Evolutionary conservation across 2,797 vertebrate species (phyloP), one percentile per base, ranked within the genome.

Genomic region (Chelon labrosus): DNA sequence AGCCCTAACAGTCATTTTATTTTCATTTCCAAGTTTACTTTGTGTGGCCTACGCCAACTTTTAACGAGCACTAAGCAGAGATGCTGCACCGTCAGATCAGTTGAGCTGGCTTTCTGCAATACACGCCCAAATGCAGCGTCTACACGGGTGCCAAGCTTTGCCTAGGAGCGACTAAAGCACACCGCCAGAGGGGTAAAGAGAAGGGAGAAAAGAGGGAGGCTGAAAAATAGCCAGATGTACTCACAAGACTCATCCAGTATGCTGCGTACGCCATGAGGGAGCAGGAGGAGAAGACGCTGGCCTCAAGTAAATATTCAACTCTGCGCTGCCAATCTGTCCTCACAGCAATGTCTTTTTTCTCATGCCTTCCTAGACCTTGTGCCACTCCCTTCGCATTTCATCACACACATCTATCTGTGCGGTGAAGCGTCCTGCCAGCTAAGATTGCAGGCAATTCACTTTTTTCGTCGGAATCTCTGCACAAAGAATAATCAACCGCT

Each of bases 201-300:
- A 12, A 27, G 8, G 27, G 8, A 8, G 3, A 12, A 53, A 55
- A 16, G 14, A 59, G 41, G 11, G 9, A 2, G 16, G 8, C 2
- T 10, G 4, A 2, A 63, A 71, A 31, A 14, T 0, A 52, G 10
- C n/a, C 19, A 62, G 50, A 67, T 25, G 55, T 90, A 95, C 94
- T 95, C 79, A 95, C 94, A 49, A 22, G 17, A 11, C 5, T 61
- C 17, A 7, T 80, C 91, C 91, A 94, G 63, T 80, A 95, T 0
- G 83, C 85, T n/a, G 94, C 93, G 46, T 93, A 94, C 19, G 94
- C 93, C 94, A 95, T 95, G 73, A 69, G 1, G 49, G 46, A 61
- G 0, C 66, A 41, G 66, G 41, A 64, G 39, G 39, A 3, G 7
- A 50, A 72, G 47, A 70, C 59, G 13, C 38, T 5, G 10, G 1